Conservation (phyloP, 2,888 invertebrate genomes). For the Rhimphoctona megacephalus region DNA sequence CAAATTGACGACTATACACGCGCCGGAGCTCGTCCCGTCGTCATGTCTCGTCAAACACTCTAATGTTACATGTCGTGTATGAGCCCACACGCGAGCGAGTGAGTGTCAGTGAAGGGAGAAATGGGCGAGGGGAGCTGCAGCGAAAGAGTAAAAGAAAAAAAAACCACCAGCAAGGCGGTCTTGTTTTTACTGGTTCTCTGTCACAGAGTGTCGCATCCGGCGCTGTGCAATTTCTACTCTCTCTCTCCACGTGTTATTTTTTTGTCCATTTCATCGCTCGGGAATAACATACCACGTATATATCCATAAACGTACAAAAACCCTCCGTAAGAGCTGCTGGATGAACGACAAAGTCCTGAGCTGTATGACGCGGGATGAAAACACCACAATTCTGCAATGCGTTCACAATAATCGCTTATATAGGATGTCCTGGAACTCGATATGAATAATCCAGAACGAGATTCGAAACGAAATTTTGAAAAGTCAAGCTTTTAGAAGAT, state of each 20-base stretch:
- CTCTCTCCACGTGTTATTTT: background rate
- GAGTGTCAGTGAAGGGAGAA: conserved; percentile 59
- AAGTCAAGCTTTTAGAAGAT: background rate
- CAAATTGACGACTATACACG: conserved; percentile 8
- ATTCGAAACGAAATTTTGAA: background rate
- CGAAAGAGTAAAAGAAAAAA: conserved; percentile 44
- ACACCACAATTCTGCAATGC: conserved; percentile 12
- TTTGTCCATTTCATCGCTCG: conserved; percentile 46
- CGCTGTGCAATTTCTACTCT: conserved; percentile 33
- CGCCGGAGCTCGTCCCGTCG: background rate
- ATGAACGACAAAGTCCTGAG: conserved; percentile 47
- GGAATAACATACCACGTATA: conserved; percentile 48
- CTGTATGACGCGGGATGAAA: conserved; percentile 10
- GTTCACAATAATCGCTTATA: conserved; percentile 24
- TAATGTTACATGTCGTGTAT: conserved; percentile 17
- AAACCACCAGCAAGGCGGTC: conserved; percentile 21
- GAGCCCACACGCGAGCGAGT: conserved; percentile 6
- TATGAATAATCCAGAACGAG: background rate
- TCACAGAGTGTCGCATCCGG: conserved; percentile 57
- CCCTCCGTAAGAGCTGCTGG: conserved; percentile 14
- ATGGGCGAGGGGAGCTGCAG: conserved; percentile 61
- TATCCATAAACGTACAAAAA: conserved; percentile 36
- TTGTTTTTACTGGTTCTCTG: conserved; percentile 53
- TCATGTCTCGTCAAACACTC: conserved; percentile 26
- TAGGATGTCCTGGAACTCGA: background rate